Evolutionary conservation across 2,113 vertebrate genomes (phyloP).

Genomic region (Cynopterus brachyotis): DNA sequence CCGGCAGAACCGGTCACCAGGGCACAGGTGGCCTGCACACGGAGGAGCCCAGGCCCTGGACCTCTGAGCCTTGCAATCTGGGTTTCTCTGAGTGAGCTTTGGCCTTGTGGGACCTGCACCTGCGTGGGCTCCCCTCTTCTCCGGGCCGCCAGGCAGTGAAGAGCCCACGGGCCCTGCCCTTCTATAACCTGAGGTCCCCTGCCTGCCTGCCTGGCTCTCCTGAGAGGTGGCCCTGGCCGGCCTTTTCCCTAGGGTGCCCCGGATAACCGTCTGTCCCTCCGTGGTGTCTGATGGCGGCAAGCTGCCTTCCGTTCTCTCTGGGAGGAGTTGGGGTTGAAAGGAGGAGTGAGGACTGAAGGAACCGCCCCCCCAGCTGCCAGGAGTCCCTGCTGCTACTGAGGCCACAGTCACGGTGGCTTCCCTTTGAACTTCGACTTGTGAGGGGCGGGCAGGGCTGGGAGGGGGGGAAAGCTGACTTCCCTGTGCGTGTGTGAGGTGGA

Average conservation of each 20-base stretch:
- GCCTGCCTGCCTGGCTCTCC: no score
- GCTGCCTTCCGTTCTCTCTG: neutral
- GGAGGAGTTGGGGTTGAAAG: neutral
- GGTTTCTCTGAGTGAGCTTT: neutral
- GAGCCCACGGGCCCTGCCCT: fast-evolving
- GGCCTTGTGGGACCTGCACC: neutral
- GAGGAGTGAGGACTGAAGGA: neutral
- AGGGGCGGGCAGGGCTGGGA: fast-evolving
- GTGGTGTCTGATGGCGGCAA: neutral
- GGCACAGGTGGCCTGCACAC: conserved; percentile 50
- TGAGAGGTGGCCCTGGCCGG: neutral
- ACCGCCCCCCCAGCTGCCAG: fast-evolving
- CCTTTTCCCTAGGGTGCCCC: neutral
- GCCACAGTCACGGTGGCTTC: neutral
- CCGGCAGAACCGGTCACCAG: conserved; percentile 57
- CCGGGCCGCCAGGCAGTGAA: neutral
- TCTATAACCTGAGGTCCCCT: fast-evolving
- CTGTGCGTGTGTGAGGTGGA: neutral
- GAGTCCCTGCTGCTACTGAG: neutral
- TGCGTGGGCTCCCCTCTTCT: neutral
- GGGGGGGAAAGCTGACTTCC: neutral
- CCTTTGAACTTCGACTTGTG: neutral
- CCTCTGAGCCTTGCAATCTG: neutral
- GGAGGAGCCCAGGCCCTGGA: fast-evolving
- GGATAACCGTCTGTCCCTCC: neutral